These are phyloP conservation scores for Pterophyllum scalare DNA, from an alignment of 2,113 vertebrate genomes.

Conservation along the genomic window DNA sequence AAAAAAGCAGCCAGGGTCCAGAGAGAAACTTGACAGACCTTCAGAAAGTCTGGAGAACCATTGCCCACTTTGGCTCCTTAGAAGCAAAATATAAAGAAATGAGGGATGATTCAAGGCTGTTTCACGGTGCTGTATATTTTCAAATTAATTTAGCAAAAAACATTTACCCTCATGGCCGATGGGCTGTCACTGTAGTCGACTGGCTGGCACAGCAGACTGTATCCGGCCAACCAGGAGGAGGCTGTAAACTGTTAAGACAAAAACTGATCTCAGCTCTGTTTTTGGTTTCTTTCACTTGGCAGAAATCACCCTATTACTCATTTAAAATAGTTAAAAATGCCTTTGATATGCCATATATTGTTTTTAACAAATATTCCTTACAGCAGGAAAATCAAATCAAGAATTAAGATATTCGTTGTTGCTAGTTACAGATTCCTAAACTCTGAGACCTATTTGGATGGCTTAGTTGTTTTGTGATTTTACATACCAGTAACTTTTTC, in stretches of 20 bases:
- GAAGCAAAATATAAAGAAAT: neutral
- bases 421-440: neutral
- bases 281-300: conserved; percentile 16
- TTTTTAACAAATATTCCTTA: no score
- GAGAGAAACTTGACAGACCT: neutral
- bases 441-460: neutral
- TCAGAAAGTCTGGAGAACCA: neutral
- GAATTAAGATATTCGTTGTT: no score
- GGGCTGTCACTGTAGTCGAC: conserved; percentile 75
- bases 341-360: neutral
- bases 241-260: conserved; percentile 77
- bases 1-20: neutral
- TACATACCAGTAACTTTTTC: conserved; percentile 1
- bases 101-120: neutral
- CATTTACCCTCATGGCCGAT: conserved; percentile 72
- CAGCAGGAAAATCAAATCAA: no score
- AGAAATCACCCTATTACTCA: neutral
- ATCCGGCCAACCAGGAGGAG: conserved; percentile 73
- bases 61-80: neutral
- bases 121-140: neutral
- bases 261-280: conserved; percentile 28
- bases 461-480: neutral
- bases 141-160: neutral
- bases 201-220: conserved; percentile 80
- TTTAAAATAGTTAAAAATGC: conserved; percentile 1